These are phyloP conservation scores for Platorchestia sp. DNA, from an alignment of 1,140 invertebrate species.

Conservation along the genomic window DNA sequence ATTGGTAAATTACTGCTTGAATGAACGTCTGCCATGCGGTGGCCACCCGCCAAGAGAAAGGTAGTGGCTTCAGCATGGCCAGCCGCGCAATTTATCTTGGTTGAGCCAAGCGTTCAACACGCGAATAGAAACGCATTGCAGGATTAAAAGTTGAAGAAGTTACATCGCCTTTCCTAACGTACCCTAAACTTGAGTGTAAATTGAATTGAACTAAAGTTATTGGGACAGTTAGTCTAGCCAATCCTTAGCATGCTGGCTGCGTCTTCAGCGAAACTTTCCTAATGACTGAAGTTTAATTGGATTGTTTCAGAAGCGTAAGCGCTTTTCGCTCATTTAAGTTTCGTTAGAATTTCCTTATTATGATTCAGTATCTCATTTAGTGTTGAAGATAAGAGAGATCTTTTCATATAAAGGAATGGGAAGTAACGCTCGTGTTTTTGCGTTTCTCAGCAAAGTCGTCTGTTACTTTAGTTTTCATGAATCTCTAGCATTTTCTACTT, in stretches of 20 bases:
- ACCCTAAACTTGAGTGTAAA: neutral
- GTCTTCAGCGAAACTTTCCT: neutral
- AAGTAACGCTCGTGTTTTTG: neutral
- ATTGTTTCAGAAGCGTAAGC: neutral
- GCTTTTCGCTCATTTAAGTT: neutral
- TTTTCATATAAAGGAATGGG: neutral
- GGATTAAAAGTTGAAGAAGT: neutral
- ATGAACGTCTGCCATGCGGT: neutral
- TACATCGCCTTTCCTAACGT: neutral
- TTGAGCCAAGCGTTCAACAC: neutral
- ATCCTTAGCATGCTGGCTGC: neutral
- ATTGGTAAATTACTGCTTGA: too few relatives aligned
- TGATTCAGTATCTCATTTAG: neutral
- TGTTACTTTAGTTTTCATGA: neutral
- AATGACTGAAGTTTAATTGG: neutral
- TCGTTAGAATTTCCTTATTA: neutral
- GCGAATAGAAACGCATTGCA: neutral
- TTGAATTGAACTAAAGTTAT: constrained; percentile 1
- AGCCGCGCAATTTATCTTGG: neutral
- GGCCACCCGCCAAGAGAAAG: neutral
- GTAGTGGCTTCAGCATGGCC: neutral
- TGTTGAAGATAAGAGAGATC: neutral
- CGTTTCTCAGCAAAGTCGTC: neutral
- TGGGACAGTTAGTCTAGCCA: neutral
- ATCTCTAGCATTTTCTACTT: neutral